Conservation (phyloP, 2,797 vertebrate species). For the Enteromius thamalakanensis region DNA sequence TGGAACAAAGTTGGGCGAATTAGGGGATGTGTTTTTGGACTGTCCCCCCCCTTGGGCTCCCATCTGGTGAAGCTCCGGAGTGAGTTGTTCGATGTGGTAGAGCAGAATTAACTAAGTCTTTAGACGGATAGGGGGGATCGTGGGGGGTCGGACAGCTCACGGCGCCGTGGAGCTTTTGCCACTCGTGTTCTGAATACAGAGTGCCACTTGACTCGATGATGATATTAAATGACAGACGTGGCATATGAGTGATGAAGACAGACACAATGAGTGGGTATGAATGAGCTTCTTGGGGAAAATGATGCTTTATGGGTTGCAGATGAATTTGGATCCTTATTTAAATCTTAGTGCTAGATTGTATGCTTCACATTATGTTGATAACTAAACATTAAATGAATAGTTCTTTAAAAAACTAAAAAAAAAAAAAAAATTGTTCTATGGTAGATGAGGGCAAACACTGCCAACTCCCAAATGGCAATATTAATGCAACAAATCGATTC, state of each 20-base stretch:
- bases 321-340: slow-evolving; percentile 22
- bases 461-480: not conserved
- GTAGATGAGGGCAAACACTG: not conserved
- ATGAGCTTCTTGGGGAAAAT: slow-evolving; percentile 8
- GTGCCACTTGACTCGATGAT: slow-evolving; percentile 46
- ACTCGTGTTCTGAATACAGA: slow-evolving; percentile 52
- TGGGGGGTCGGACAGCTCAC: slow-evolving; percentile 49
- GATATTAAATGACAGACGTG: slow-evolving; percentile 46
- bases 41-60: slow-evolving; percentile 45
- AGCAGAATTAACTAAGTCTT: slow-evolving; percentile 49
- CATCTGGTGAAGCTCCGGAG: slow-evolving; percentile 54
- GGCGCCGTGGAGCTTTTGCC: slow-evolving; percentile 29
- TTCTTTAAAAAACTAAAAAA: not conserved
- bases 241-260: slow-evolving; percentile 40
- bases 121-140: slow-evolving; percentile 54
- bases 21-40: slow-evolving; percentile 54
- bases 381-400: not conserved
- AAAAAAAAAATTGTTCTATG: too few relatives aligned
- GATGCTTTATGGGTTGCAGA: slow-evolving; percentile 6
- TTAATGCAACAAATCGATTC: not conserved
- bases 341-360: not conserved
- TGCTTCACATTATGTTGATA: slow-evolving; percentile 13
- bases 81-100: slow-evolving; percentile 35
- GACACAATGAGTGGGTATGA: slow-evolving; percentile 26
- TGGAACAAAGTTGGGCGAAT: slow-evolving; percentile 51